phyloP scores from a whole-genome alignment of 2,113 vertebrate genomes.

The Stomatorhinus ivindoensis region DNA sequence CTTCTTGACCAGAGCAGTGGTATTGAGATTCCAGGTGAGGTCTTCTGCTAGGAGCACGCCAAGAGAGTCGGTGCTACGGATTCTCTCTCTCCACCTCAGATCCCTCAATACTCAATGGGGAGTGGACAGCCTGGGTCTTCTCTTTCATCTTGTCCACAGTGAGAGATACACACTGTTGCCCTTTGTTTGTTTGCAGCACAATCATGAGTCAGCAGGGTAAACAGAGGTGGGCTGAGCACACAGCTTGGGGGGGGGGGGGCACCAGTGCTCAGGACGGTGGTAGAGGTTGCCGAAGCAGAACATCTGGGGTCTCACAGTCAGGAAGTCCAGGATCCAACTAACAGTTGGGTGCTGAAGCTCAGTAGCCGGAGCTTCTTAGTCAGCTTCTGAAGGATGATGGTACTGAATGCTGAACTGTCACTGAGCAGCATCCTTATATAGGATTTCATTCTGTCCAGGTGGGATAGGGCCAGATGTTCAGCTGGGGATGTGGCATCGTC shows the following conservation, averaged over 20 bases:
- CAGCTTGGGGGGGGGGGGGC: neutral
- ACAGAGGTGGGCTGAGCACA: neutral
- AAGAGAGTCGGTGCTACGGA: neutral
- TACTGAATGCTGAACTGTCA: neutral
- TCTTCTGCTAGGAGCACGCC: neutral
- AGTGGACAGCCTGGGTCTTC: neutral
- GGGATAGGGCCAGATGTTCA: neutral
- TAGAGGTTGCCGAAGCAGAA: neutral
- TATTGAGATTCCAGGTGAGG: neutral
- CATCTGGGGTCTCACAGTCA: neutral
- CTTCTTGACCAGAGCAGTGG: neutral
- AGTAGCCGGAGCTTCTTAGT: neutral
- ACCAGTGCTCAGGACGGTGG: neutral
- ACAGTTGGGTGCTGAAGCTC: neutral
- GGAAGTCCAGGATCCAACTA: neutral
- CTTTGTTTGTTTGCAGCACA: neutral
- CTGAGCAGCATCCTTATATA: neutral
- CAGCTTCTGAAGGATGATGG: neutral
- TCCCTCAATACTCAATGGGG: neutral
- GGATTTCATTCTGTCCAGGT: neutral
- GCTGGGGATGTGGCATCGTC: neutral
- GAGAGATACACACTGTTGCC: neutral
- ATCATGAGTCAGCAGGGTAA: neutral
- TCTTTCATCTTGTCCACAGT: neutral
- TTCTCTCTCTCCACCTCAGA: neutral